Evolutionary conservation across 2,113 vertebrate genomes (phyloP).

Genomic region (Scytalopus superciliaris): DNA sequence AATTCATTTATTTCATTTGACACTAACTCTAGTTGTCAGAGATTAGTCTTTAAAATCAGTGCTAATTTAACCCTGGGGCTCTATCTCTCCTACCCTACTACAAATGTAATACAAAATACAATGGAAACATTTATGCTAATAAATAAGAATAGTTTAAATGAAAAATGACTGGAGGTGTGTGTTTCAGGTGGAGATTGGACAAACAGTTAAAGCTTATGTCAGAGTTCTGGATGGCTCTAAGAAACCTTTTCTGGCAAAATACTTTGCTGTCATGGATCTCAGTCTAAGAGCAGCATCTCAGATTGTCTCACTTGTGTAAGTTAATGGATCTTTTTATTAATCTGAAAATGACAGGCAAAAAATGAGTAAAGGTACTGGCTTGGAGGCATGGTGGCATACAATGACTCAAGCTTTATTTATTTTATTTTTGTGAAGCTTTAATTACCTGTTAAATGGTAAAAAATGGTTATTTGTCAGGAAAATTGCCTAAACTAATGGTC

Average conservation of each 20-base stretch:
- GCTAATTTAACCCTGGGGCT: neutral
- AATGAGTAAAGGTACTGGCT: neutral
- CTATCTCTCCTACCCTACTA: neutral
- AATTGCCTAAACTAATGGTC: neutral
- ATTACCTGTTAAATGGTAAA: neutral
- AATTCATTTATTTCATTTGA: neutral
- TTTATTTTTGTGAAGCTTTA: neutral
- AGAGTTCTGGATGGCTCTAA: constrained; percentile 88
- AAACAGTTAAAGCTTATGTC: constrained; percentile 87
- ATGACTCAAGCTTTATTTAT: neutral
- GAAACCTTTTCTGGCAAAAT: constrained; percentile 88
- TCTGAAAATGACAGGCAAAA: neutral
- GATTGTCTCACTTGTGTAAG: constrained; percentile 90
- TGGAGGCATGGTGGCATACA: neutral
- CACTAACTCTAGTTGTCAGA: neutral
- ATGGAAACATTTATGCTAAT: neutral
- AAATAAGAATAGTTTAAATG: neutral
- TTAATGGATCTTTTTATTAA: neutral
- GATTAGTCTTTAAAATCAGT: neutral
- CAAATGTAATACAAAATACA: neutral
- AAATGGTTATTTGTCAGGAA: neutral
- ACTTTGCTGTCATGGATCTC: constrained; percentile 88
- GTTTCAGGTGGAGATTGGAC: constrained; percentile 93
- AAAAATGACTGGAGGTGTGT: neutral
- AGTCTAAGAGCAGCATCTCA: constrained; percentile 85